Conservation (phyloP, 2,113 vertebrate genomes). For the Nycticebus coucang region DNA sequence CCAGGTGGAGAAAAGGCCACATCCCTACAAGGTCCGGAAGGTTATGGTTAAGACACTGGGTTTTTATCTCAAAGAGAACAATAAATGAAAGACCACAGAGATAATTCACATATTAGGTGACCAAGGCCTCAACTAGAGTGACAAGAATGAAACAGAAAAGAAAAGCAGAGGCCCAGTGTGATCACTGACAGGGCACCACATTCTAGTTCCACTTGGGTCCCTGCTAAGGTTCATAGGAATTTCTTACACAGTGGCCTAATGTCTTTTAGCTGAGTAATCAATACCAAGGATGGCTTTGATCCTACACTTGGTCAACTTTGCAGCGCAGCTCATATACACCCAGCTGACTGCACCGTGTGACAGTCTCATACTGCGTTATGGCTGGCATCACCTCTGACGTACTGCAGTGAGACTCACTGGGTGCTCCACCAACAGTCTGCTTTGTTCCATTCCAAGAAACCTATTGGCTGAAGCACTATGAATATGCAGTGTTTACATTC, state of each 20-base stretch:
- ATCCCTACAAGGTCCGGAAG: neutral
- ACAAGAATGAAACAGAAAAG: neutral
- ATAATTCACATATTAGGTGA: neutral
- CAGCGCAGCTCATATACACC: neutral
- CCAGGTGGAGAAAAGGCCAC: neutral
- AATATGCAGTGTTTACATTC: neutral
- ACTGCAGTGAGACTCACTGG: neutral
- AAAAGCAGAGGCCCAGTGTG: neutral
- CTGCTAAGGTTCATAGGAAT: neutral
- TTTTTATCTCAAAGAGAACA: neutral
- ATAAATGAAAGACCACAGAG: neutral
- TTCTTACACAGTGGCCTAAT: neutral
- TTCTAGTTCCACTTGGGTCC: neutral
- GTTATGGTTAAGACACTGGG: neutral
- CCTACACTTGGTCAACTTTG: rapidly evolving
- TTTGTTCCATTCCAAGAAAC: neutral
- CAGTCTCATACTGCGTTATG: too few relatives aligned
- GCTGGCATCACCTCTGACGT: neutral
- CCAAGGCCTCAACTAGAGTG: neutral
- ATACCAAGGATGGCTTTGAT: neutral
- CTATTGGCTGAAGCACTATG: neutral
- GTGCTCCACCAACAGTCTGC: neutral
- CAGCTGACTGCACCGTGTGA: neutral
- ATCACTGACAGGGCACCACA: rapidly evolving
- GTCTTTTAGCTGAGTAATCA: neutral